Evolutionary conservation across 2,113 vertebrate genomes (phyloP), one percentile per base, ranked within the genome.

Genomic region (Desmodus rotundus): DNA sequence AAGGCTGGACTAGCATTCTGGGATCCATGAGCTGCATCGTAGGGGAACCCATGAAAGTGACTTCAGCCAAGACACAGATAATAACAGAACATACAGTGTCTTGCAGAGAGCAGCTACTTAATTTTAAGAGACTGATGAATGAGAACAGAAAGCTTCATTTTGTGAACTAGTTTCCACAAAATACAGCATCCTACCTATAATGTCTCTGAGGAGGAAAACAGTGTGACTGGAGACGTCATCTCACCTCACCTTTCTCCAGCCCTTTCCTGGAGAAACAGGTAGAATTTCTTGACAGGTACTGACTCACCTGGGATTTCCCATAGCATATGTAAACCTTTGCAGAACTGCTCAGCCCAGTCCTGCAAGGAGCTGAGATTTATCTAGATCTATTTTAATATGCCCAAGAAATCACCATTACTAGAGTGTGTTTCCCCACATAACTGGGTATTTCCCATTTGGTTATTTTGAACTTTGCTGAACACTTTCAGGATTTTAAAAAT

Each of bases 391-490:
- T 96, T 93, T 52, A 77, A 86, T 90, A 77, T 93, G 47, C 36
- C 19, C 33, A 61, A 76, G 54, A 68, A 88, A 77, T 88, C 54
- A 24, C 16, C 41, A 78, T 43, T 31, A 83, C 45, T 33, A 86
- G 31, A 78, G 4, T 50, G 33, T 70, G 13, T 84, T 36, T 96
- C 54, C 28, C 31, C 67, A 58, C 80, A 78, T 11, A 76, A 84
- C 22, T 52, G 16, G 8, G 8, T 74, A 22, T 76, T 88, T 89
- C 24, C n/a, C 28, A 74, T 78, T 50, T 84, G 31, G 36, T 84
- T 85, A 81, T 88, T 95, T 93, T 87, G 72, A 92, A 90, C 45
- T 93, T 95, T 92, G n/a, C 33, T 81, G 78, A 93, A 92, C 36
- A 80, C n/a, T 92, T 89, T 11, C 20, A 73, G 17, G 16, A 90